Conservation (phyloP, 2,888 invertebrate genomes). For the Heliconius ismenius region DNA sequence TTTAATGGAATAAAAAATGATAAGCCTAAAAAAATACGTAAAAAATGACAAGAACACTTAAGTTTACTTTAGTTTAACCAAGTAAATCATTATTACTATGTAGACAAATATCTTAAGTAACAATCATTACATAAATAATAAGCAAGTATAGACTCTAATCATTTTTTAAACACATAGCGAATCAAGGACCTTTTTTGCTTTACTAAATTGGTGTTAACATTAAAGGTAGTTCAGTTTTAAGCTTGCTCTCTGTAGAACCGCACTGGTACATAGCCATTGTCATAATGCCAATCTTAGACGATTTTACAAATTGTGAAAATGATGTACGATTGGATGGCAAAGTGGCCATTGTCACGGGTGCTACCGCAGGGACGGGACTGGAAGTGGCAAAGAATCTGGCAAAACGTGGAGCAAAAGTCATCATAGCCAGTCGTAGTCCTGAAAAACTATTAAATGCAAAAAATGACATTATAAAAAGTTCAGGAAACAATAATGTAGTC, state of each 20-base stretch:
- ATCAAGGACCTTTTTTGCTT: neutral
- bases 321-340: constrained; percentile 58
- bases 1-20: too few species aligned
- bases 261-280: neutral
- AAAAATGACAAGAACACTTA: neutral
- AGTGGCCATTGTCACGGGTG: constrained; percentile 70
- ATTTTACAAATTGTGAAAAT: constrained; percentile 59
- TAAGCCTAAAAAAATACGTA: neutral
- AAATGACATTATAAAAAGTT: constrained; percentile 51
- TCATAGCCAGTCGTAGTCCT: constrained; percentile 78
- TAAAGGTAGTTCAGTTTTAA: constrained; percentile 9
- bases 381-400: constrained; percentile 70
- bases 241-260: neutral
- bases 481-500: constrained; percentile 55
- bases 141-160: neutral
- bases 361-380: constrained; percentile 63
- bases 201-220: neutral
- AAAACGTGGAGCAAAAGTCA: constrained; percentile 80
- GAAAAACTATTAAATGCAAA: constrained; percentile 54
- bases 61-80: neutral
- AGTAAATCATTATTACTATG: neutral
- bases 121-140: neutral
- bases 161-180: neutral
- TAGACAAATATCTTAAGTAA: neutral
- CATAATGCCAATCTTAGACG: constrained; percentile 43